Evolutionary conservation across 2,113 vertebrate genomes (phyloP).

Genomic region (Tachycineta bicolor): DNA sequence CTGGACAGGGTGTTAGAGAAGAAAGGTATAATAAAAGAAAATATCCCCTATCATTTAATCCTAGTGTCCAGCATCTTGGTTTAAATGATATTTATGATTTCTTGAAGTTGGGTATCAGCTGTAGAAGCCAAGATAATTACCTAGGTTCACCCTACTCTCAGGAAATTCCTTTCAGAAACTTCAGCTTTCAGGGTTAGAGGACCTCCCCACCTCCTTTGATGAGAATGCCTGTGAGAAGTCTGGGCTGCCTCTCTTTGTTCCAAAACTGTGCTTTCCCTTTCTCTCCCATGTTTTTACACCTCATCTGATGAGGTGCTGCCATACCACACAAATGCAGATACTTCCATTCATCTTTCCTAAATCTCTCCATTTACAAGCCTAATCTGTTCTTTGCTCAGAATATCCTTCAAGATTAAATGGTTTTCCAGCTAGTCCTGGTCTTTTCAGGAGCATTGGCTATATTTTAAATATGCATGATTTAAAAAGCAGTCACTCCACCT

Average conservation of each 20-base stretch:
- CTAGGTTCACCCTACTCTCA: not conserved
- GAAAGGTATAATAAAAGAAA: not conserved
- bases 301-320: not conserved
- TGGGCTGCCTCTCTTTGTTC: not conserved
- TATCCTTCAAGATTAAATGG: not conserved
- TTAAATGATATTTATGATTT: not conserved
- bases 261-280: not conserved
- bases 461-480: not conserved
- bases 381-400: not conserved
- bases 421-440: not conserved
- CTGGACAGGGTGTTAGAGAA: not conserved
- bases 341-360: not conserved
- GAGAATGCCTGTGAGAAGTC: not conserved
- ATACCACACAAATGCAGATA: not conserved
- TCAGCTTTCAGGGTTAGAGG: not conserved
- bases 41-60: not conserved
- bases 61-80: not conserved
- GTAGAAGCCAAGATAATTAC: not conserved
- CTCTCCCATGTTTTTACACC: not conserved
- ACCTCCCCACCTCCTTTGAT: not conserved
- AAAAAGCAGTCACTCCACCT: not conserved
- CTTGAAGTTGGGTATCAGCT: not conserved
- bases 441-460: not conserved
- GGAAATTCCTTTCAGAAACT: not conserved
- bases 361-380: not conserved